Evolutionary conservation across 1,140 invertebrate species (phyloP).

Genomic region (Papilio helenus): DNA sequence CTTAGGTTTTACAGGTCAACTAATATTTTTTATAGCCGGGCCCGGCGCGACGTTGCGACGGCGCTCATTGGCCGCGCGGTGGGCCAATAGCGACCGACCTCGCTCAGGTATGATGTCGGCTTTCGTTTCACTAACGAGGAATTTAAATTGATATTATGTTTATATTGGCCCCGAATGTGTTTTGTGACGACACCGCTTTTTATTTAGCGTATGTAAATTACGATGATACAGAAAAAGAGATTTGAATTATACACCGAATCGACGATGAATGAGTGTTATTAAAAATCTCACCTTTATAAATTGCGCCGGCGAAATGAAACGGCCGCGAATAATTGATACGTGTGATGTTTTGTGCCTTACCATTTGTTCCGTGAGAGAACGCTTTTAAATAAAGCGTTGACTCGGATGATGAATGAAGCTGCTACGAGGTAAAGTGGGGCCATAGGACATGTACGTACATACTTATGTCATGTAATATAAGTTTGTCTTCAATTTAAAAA

Average conservation of each 20-base stretch:
- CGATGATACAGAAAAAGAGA: conserved; percentile 77
- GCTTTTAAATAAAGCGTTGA: conserved; percentile 19
- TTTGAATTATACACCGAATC: conserved; percentile 79
- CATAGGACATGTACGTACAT: neutral
- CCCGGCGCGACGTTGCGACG: conserved; percentile 38
- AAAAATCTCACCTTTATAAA: conserved; percentile 67
- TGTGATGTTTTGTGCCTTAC: conserved; percentile 42
- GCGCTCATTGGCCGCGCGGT: conserved; percentile 56
- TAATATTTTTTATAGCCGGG: too few relatives aligned
- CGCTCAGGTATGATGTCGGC: conserved; percentile 80
- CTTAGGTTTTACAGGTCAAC: too few relatives aligned
- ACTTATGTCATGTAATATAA: neutral
- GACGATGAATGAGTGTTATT: conserved; percentile 72
- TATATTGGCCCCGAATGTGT: conserved; percentile 83
- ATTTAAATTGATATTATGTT: conserved; percentile 83
- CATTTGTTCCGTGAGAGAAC: conserved; percentile 38
- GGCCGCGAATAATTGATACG: conserved; percentile 47
- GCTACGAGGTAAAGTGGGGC: neutral
- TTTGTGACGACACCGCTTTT: conserved; percentile 83
- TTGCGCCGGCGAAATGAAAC: conserved; percentile 56
- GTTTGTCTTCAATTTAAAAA: neutral
- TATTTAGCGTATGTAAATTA: conserved; percentile 83
- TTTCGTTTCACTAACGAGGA: conserved; percentile 81
- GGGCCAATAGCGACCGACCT: conserved; percentile 58
- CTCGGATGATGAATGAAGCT: conserved; percentile 8